Evolutionary conservation across 2,797 vertebrate genomes (phyloP).

Genomic region (Podarcis siculus): DNA sequence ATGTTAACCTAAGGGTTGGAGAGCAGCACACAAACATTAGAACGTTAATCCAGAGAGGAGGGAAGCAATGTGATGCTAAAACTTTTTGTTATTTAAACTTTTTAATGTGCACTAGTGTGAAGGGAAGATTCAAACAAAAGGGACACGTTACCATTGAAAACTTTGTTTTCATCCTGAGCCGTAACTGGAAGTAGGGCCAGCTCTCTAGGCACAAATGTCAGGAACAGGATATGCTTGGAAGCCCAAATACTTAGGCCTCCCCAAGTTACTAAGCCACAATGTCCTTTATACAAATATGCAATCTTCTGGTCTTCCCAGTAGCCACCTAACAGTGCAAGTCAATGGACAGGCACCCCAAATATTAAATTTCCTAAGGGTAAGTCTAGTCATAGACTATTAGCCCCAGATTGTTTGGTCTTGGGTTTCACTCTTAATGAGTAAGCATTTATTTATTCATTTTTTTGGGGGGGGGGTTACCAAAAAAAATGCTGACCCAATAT

Average conservation of each 20-base stretch:
- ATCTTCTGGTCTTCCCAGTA: not conserved
- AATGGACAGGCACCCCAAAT: not conserved
- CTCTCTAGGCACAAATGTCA: not conserved
- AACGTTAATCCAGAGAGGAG: constrained; percentile 6
- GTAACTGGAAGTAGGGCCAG: not conserved
- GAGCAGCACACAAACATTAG: not conserved
- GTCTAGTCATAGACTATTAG: not conserved
- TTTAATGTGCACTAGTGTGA: not conserved
- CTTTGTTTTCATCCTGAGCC: not conserved
- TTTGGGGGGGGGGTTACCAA: no score
- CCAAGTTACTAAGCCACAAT: not conserved
- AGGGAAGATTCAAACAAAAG: not conserved
- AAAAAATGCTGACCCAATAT: not conserved
- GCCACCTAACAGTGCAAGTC: not conserved
- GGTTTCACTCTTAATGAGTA: not conserved
- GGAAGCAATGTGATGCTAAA: not conserved
- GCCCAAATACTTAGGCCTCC: not conserved
- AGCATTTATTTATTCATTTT: not conserved
- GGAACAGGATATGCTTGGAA: not conserved
- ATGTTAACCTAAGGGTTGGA: not conserved
- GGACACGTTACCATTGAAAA: not conserved
- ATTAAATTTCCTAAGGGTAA: not conserved
- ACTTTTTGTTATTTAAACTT: not conserved
- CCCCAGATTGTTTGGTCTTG: not conserved
- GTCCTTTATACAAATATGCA: not conserved